Base-by-base conservation (phyloP, 1,140 invertebrate genomes). In the Hycleus cichorii region DNA sequence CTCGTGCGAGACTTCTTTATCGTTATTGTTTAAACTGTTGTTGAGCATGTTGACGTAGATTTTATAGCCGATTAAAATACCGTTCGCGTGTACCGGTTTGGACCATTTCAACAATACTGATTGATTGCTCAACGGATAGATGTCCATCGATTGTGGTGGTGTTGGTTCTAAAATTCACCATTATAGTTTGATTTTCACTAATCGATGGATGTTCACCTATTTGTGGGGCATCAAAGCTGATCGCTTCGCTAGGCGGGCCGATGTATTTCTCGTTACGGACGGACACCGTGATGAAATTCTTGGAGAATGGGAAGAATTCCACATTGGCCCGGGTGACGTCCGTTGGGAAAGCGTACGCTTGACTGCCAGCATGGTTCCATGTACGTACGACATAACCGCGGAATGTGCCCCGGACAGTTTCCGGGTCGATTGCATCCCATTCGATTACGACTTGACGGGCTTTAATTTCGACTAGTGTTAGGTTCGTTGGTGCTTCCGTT, bases 301-400 rank as follows among this genome's bases (percentile, higher is more conserved):
- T 90, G 24, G 90, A 87, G 73, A 87, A 89, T 0, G 96, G 93
- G 52, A 91, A 86, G 67, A 97, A 91, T 45, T 83, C 83, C 0
- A 97, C 85, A 11, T 89, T 69, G 18, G 87, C 83, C 43, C 78
- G 77, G 0, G 84, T 90, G 0, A 81, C 81, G 68, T 89, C 85
- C 0, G 82, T 82, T 62, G 83, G 84, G 24, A 69, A 57, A 4
- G 67, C 65, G 45, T 69, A 69, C 10, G 92, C 81, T 46, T 89
- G 80, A 47, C 64, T 68, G 6, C 63, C 60, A 43, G 77, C 78
- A n/a, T 91, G 87, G 1, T 88, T 91, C 94, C 94, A 97, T 0
- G 90, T 93, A 75, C 94, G 88, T 49, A 97, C 91, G 74, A 95
- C 95, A 38, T 68, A 97, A 5, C 95, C 95, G 66, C 87, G 88